Evolutionary conservation across 2,888 invertebrate species (phyloP), one percentile per base, ranked within the genome.

Genomic region (Apoderus coryli): DNA sequence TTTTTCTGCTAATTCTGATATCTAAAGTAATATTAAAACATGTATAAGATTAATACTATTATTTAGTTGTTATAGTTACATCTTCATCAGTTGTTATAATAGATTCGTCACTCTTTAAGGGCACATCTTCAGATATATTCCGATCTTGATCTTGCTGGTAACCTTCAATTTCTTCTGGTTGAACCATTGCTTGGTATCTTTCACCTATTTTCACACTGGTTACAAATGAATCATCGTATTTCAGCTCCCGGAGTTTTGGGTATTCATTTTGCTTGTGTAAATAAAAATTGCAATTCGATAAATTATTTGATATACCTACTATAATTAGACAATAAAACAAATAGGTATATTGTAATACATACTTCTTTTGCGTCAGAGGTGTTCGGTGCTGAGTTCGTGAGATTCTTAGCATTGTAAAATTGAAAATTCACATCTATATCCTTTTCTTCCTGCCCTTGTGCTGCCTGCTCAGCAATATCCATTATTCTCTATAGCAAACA

Each of bases 381-480:
- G 54, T 54, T 67, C 49, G 69, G 60, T 42, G 66, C 57, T 44
- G 56, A 49, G 55, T 64, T 47, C 5, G 50, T 48, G 63, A 78
- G 66, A 49, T 73, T 70, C 55, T 78, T 79, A 35, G 77, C 72
- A 50, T 75, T 76, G 45, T 69, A 76, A 48, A 73, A 77, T 30
- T 70, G 66, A 54, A 70, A 77, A 46, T 68, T 65, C 25, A 54
- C 52, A 45, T 74, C 70, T 9, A 57, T 55, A 38, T 59, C 56
- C 29, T 63, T 63, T 31, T 62, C 60, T 43, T 65, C 63, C 45
- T 65, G 67, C 11, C 69, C 65, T 39, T 76, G 65, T 2, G 84
- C 82, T 52, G 78, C 75, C 42, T 79, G 76, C 53, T 89, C 86
- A 1, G 88, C 88, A 4, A 79, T 76, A 54, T 88, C 86, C 62